Percentiles rank a stretch among this genome's conserved stretches.
Conservation (phyloP, 2,797 vertebrate genomes). For the Mus caroli region DNA sequence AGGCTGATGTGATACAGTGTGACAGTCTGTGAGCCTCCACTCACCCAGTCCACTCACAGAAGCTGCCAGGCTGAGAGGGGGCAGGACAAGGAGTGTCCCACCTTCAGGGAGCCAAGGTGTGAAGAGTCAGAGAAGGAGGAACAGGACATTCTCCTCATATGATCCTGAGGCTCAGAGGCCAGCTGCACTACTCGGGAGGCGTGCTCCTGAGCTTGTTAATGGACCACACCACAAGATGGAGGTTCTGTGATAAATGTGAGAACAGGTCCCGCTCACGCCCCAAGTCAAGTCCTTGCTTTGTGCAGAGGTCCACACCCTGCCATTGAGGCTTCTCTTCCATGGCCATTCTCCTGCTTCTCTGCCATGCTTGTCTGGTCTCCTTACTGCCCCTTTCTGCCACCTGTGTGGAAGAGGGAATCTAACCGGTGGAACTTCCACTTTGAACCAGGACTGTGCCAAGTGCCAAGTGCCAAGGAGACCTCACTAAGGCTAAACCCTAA, state of each 20-base stretch:
- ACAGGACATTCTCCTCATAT: background rate
- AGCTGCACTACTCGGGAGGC: background rate
- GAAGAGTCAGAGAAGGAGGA: background rate
- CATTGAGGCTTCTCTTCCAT: background rate
- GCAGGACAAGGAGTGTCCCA: background rate
- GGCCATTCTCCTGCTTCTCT: background rate
- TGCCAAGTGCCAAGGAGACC: background rate
- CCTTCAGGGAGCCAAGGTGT: background rate
- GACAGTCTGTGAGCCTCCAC: conserved; percentile 74
- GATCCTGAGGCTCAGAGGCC: background rate
- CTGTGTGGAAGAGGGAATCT: background rate
- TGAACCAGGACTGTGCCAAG: background rate
- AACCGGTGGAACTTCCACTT: background rate
- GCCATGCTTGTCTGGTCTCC: background rate
- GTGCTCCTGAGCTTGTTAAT: accelerated
- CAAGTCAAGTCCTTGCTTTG: background rate
- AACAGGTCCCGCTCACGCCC: accelerated
- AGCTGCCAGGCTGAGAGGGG: background rate
- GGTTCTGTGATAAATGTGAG: background rate
- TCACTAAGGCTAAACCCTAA: background rate
- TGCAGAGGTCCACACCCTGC: accelerated
- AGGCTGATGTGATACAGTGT: conserved; percentile 71
- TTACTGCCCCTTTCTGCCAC: background rate
- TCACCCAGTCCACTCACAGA: background rate
- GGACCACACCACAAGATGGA: too few relatives aligned